Evolutionary conservation across 2,888 invertebrate genomes (phyloP).

Genomic region (Tinea pellionella): DNA sequence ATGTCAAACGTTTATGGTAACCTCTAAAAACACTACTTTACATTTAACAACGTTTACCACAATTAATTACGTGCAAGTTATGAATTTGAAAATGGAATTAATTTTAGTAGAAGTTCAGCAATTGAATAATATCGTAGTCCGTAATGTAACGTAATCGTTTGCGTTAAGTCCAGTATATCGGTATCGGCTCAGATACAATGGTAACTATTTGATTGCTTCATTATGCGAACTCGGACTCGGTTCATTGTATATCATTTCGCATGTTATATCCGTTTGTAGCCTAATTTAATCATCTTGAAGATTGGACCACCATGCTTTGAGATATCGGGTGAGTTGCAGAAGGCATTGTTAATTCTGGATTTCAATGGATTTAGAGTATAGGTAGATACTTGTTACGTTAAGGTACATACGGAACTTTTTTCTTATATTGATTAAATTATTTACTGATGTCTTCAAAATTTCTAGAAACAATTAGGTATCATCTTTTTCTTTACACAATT

Average conservation of each 20-base stretch:
- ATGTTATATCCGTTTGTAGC: constrained; percentile 61
- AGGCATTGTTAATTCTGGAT: constrained; percentile 2
- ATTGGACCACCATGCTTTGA: constrained; percentile 58
- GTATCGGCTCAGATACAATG: constrained; percentile 42
- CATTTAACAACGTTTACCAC: too few species aligned
- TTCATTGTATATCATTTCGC: constrained; percentile 66
- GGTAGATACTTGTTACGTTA: too few species aligned
- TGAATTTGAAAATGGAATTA: too few species aligned
- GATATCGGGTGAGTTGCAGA: constrained; percentile 9
- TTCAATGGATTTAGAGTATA: not conserved
- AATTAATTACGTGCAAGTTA: too few species aligned
- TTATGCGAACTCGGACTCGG: constrained; percentile 55
- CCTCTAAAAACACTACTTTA: too few species aligned
- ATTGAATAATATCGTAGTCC: not conserved
- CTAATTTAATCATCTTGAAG: constrained; percentile 68
- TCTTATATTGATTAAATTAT: not conserved
- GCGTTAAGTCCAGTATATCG: constrained; percentile 24
- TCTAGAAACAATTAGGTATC: not conserved
- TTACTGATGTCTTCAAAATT: not conserved
- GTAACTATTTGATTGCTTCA: constrained; percentile 64
- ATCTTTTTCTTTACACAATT: not conserved
- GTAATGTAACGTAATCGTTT: constrained; percentile 25
- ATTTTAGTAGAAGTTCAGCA: too few species aligned
- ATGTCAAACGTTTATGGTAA: not conserved
- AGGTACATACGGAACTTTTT: not conserved